Evolutionary conservation across 2,888 invertebrate species (phyloP).

Genomic region (Notodonta dromedarius): DNA sequence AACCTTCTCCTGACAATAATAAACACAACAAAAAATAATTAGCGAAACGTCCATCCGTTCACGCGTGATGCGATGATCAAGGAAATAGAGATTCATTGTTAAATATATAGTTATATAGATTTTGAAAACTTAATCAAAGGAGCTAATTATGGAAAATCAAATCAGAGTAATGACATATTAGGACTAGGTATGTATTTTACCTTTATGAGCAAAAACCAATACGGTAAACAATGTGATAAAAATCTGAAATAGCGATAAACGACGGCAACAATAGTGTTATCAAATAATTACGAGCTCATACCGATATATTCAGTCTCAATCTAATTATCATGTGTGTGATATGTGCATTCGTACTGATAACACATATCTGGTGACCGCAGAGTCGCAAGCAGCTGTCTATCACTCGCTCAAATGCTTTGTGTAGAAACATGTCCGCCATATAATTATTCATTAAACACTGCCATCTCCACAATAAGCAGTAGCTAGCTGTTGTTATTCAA

Average conservation of each 20-base stretch:
- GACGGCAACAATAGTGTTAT: constrained; percentile 27
- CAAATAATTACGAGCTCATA: constrained; percentile 35
- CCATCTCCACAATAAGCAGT: constrained; percentile 33
- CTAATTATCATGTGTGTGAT: constrained; percentile 50
- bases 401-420: constrained; percentile 36
- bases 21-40: no score
- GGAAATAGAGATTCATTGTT: no score
- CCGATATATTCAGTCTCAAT: constrained; percentile 41
- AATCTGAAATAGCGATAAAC: not conserved
- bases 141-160: no score
- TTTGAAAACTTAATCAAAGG: no score
- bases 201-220: not conserved
- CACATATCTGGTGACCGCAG: constrained; percentile 51
- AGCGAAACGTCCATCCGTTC: no score
- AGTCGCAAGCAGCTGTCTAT: constrained; percentile 52
- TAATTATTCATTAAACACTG: constrained; percentile 37
- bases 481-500: constrained; percentile 22
- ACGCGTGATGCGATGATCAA: no score
- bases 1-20: no score
- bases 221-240: constrained; percentile 3
- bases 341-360: constrained; percentile 51
- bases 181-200: not conserved
- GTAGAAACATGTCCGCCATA: constrained; percentile 26
- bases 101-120: no score
- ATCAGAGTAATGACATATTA: no score